These are phyloP conservation scores for Rhyacophila brunnea DNA, from an alignment of 1,140 invertebrate species.

Conservation along the genomic window DNA sequence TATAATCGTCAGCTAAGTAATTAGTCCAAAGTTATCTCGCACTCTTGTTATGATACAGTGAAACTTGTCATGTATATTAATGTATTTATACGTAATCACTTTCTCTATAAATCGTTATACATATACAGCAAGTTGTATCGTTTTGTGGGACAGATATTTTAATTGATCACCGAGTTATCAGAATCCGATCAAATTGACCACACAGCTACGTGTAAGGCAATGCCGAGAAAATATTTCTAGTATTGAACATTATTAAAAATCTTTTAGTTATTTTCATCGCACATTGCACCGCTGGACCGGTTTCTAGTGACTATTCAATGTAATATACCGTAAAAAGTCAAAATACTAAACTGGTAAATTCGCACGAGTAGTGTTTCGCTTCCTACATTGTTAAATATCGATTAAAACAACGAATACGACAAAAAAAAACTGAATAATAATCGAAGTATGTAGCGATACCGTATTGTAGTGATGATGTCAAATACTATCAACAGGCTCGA, in stretches of 20 bases:
- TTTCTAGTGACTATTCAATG: not conserved
- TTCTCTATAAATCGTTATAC: conserved; percentile 20
- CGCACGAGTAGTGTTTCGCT: not conserved
- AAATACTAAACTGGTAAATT: not conserved
- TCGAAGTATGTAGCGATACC: no score
- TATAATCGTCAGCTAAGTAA: no score
- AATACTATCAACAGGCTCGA: no score
- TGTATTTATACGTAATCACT: conserved; percentile 22
- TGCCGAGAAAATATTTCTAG: no score
- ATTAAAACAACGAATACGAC: no score
- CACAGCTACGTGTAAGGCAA: not conserved
- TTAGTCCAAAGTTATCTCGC: no score
- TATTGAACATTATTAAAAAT: no score
- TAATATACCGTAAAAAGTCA: not conserved
- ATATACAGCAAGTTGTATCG: conserved; percentile 6
- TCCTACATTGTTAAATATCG: not conserved
- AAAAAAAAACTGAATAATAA: no score
- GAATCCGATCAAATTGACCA: conserved; percentile 3
- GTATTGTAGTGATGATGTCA: no score
- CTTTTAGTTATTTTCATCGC: no score
- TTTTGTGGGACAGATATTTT: conserved; percentile 28
- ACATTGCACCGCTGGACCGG: not conserved
- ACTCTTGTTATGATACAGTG: not conserved
- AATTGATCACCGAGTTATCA: conserved; percentile 14
- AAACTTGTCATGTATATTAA: not conserved